Base-by-base conservation (phyloP, 2,888 invertebrate species). In the Galerucella pusilla region DNA sequence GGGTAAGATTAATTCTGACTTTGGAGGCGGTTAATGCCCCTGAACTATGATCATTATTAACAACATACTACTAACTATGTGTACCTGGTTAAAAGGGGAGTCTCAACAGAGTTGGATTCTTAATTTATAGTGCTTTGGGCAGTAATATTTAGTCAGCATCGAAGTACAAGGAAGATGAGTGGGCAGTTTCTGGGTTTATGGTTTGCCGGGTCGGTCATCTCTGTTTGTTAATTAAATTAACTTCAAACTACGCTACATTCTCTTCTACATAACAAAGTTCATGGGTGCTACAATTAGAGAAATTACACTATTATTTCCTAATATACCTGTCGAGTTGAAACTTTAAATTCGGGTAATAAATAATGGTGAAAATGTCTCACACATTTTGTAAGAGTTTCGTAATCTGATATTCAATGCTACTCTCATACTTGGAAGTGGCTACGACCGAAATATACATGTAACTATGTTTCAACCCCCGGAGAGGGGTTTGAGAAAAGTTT, bases 1-100 rank as follows among this genome's bases (percentile, higher is more conserved):
- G 84, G 84, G 84, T 84, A 81, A 84, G 84, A 85, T 84, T 85
- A 84, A 85, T 85, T 82, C 78, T 77, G 78, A 82, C 78, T 79
- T 81, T 81, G 80, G 80, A 80, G 82, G 82, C 81, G 82, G 79
- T 80, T 83, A 83, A 82, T 83, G 84, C 82, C 77, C 78, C 77
- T 78, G 81, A 85, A 85, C 84, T 84, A 85, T 84, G 85, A 81
- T 82, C 81, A 81, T 84, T 83, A 85, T 78, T 82, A 80, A 78
- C 78, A 83, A 81, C 83, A 81, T 81, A 80, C 80, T 77, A 75
- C 79, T 78, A 84, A 83, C 81, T 83, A 83, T 84, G 83, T 82
- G 82, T 83, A 82, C 80, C 80, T 79, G 79, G 78, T 76, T 74
- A 75, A 69, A 46, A 65, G 45, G 80, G 78, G 75, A 72, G 60